These are phyloP conservation scores for Nebria salina DNA, from an alignment of 2,888 invertebrate species.

Conservation along the genomic window DNA sequence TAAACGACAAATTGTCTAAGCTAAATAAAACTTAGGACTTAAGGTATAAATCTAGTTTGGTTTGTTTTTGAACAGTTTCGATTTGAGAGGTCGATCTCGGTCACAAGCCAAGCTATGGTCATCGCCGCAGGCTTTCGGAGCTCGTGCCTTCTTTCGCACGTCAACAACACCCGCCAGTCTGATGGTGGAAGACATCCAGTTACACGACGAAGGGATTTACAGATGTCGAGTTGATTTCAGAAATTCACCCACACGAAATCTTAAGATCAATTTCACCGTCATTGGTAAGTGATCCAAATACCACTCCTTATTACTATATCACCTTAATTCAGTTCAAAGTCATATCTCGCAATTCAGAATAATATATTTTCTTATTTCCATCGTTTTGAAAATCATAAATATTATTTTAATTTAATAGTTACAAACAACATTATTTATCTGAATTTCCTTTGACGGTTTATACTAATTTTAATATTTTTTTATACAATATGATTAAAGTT, in stretches of 20 bases:
- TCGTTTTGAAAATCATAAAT: too few species aligned
- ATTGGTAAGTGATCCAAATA: conserved; percentile 69
- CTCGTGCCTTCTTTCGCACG: conserved; percentile 68
- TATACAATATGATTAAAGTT: too few species aligned
- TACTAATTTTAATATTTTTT: too few species aligned
- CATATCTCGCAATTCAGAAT: too few species aligned
- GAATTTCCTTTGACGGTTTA: too few species aligned
- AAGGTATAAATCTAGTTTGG: not conserved
- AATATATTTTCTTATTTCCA: too few species aligned
- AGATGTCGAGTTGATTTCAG: conserved; percentile 79
- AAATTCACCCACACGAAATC: conserved; percentile 77
- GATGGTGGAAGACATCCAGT: conserved; percentile 67
- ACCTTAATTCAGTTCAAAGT: too few species aligned
- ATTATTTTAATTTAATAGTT: too few species aligned
- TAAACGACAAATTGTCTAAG: not conserved
- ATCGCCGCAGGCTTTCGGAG: conserved; percentile 67
- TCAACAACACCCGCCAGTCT: conserved; percentile 69
- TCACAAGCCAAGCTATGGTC: conserved; percentile 70
- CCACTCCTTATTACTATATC: not conserved
- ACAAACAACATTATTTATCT: too few species aligned
- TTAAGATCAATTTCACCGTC: conserved; percentile 78
- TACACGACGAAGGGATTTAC: conserved; percentile 75
- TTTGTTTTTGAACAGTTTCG: conserved; percentile 65
- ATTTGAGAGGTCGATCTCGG: conserved; percentile 65
- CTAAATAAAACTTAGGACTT: not conserved